Percentiles rank a stretch among this genome's conserved stretches.
phyloP scores from a whole-genome alignment of 2,113 vertebrate genomes.

The Syrmaticus mikado region DNA sequence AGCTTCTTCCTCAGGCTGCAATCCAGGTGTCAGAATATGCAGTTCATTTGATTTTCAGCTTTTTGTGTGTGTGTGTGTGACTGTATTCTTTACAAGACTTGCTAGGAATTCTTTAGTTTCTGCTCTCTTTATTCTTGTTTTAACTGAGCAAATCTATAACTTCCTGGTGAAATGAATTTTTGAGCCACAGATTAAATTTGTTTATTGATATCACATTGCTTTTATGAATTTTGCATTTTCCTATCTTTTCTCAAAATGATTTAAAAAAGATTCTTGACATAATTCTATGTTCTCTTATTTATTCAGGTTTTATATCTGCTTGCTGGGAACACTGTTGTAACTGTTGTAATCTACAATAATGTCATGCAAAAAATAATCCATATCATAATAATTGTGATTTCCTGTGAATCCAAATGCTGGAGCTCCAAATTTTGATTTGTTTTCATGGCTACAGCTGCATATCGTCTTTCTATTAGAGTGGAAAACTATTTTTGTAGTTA shows the following conservation, averaged over 20 bases:
- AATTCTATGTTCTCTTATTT: neutral
- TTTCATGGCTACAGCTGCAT: neutral
- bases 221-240: neutral
- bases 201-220: neutral
- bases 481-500: neutral
- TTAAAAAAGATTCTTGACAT: neutral
- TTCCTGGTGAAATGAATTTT: neutral
- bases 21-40: too few relatives aligned
- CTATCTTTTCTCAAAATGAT: neutral
- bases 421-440: neutral
- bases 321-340: neutral
- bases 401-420: neutral
- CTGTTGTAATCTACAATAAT: neutral
- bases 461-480: neutral
- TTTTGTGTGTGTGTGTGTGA: too few relatives aligned
- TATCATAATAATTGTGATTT: neutral
- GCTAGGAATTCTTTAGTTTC: neutral
- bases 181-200: neutral
- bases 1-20: too few relatives aligned
- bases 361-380: neutral
- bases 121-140: neutral
- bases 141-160: neutral
- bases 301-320: neutral
- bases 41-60: too few relatives aligned
- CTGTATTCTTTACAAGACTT: neutral